Percentiles rank a stretch among this genome's conserved stretches.
Evolutionary conservation across 2,888 invertebrate genomes (phyloP).

Genomic region (Arge pagana): DNA sequence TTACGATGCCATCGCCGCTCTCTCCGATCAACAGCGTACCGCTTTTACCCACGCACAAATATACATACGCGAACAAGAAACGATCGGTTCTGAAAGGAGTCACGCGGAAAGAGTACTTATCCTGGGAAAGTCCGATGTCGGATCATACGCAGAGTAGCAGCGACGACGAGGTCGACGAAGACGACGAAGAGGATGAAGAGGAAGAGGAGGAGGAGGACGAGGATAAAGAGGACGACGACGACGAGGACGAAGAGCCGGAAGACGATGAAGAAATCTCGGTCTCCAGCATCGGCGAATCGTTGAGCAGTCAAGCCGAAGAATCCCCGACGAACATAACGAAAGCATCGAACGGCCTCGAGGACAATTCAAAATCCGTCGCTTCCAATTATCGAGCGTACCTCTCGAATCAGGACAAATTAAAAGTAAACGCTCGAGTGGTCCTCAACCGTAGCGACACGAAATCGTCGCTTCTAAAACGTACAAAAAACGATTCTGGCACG

Average conservation of each 20-base stretch:
- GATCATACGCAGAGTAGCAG: constrained; percentile 50
- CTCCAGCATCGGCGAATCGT: constrained; percentile 29
- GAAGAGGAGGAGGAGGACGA: constrained; percentile 44
- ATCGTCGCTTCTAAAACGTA: constrained; percentile 40
- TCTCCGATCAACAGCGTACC: constrained; percentile 52
- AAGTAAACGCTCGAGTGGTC: constrained; percentile 4
- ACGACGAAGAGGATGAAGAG: constrained; percentile 48
- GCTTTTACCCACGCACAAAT: constrained; percentile 48
- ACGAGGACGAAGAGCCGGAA: constrained; percentile 32
- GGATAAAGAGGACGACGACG: constrained; percentile 44
- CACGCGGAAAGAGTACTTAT: constrained; percentile 41
- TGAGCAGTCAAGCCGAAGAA: too few relatives aligned
- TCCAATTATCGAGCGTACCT: too few relatives aligned
- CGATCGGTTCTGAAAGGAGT: constrained; percentile 46
- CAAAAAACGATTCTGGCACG: constrained; percentile 41
- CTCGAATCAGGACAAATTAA: constrained; percentile 48
- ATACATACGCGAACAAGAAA: constrained; percentile 53
- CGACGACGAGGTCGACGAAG: constrained; percentile 47
- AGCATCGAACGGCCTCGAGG: constrained; percentile 34
- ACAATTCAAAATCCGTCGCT: constrained; percentile 47
- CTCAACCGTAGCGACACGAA: constrained; percentile 13
- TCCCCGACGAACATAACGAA: not conserved
- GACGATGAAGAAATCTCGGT: not conserved
- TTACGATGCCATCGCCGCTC: constrained; percentile 50
- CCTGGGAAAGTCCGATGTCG: constrained; percentile 54